Percentiles rank a stretch among this genome's conserved stretches.
Evolutionary conservation across 2,888 invertebrate genomes (phyloP).

Genomic region (Zygaena filipendulae): DNA sequence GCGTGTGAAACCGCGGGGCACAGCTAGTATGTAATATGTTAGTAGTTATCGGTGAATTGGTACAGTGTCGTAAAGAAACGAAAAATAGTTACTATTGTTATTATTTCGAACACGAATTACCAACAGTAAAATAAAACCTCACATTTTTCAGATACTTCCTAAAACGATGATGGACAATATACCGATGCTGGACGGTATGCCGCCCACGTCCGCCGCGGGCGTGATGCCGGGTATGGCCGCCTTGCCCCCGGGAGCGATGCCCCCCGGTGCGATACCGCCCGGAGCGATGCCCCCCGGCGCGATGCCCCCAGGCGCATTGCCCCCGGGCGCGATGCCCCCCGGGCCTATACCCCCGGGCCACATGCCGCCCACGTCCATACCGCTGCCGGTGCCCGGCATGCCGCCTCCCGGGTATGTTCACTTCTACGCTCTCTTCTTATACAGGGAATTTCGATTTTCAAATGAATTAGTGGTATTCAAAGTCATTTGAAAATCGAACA

Average conservation of each 20-base stretch:
- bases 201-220: constrained; percentile 16
- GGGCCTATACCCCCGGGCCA: constrained; percentile 5
- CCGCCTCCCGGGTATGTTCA: constrained; percentile 42
- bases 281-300: constrained; percentile 14
- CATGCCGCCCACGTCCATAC: constrained; percentile 17
- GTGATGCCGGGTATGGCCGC: constrained; percentile 14
- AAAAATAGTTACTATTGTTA: too few species aligned
- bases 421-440: too few species aligned
- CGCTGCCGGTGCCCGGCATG: constrained; percentile 30
- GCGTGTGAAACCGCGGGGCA: too few species aligned
- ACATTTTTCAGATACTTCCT: constrained; percentile 43
- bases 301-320: constrained; percentile 10
- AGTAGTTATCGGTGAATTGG: too few species aligned
- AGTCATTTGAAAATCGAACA: too few species aligned
- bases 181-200: constrained; percentile 27
- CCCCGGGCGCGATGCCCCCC: constrained; percentile 12
- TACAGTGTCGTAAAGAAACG: too few species aligned
- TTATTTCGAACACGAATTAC: too few species aligned
- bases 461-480: neutral
- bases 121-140: too few species aligned
- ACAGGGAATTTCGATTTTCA: too few species aligned
- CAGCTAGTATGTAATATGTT: too few species aligned
- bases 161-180: constrained; percentile 47
- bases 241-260: constrained; percentile 29
- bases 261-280: constrained; percentile 20